Base-by-base conservation (phyloP, 2,113 vertebrate genomes). In the Parotia lawesii region DNA sequence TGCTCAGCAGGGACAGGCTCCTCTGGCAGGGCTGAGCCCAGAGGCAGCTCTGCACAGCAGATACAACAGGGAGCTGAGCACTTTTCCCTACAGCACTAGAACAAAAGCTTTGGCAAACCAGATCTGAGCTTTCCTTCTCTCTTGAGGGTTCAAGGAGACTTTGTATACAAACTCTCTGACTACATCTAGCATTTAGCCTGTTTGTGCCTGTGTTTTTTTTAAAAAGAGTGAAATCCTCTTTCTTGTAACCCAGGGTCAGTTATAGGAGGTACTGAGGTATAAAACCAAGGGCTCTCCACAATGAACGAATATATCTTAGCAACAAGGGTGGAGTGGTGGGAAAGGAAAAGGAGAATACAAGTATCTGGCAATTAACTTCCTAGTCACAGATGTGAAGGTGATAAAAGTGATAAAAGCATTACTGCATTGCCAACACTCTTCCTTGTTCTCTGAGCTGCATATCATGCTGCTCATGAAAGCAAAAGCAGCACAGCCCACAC, bases 281-380 rank as follows among this genome's bases (percentile, higher is more conserved):
- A 89, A 93, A 90, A 38, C 76, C 86, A 87, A 93, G 80, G 67
- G 86, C 90, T 90, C 51, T 94, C 83, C 67, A 88, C 92, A 88
- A 6, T 74, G 96, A 79, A 56, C 0, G 0, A 88, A 48, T 78
- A 96, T 95, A 95, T 96, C 95, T 96, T 95, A 96, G 95, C 96
- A 94, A 96, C 95, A 93, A 84, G 95, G 86, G 76, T 96, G 95
- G 96, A 96, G 95, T 92, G 96, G 95, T 96, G 96, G 94, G 96
- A 96, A 96, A 96, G 95, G 96, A 96, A 96, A 96, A 95, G 94
- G 95, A 96, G 96, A 96, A 87, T 84, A 87, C 69, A 78, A 96
- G 95, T 93, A 89, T 95, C 94, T 96, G 93, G 95, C 95, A 94
- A 96, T 95, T 95, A 96, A 93, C 89, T 94, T 96, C 96, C 96